Percentiles rank a stretch among this genome's conserved stretches.
phyloP scores from a whole-genome alignment of 2,888 invertebrate genomes.

The Drymonia ruficornis region DNA sequence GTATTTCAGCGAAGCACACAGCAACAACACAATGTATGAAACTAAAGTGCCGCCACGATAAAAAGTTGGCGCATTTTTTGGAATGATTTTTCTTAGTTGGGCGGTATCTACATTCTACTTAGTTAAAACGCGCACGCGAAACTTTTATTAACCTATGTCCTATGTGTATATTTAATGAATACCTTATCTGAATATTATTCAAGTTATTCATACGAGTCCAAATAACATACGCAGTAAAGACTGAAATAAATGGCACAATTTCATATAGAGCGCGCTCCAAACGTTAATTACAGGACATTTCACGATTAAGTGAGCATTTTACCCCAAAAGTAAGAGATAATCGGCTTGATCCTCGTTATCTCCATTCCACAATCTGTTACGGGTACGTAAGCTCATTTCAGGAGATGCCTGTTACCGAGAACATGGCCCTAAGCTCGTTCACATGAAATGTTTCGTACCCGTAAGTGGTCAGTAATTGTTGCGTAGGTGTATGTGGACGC shows the following conservation, averaged over 20 bases:
- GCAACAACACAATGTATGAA: too few relatives aligned
- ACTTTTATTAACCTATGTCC: too few relatives aligned
- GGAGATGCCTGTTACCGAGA: slow-evolving; percentile 20
- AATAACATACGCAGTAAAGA: background rate
- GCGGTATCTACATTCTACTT: too few relatives aligned
- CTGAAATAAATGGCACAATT: background rate
- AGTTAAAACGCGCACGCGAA: too few relatives aligned
- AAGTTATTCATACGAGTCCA: background rate
- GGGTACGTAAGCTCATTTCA: slow-evolving; percentile 27
- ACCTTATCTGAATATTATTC: background rate
- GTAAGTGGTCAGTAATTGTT: slow-evolving; percentile 49
- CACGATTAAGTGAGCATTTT: slow-evolving; percentile 15
- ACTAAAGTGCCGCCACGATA: too few relatives aligned
- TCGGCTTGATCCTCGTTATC: slow-evolving; percentile 24
- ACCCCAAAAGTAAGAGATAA: slow-evolving; percentile 19
- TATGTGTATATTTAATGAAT: too few relatives aligned
- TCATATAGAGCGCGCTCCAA: background rate
- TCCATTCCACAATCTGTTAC: slow-evolving; percentile 20
- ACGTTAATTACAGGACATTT: slow-evolving; percentile 2
- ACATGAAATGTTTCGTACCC: slow-evolving; percentile 45
- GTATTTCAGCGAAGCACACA: too few relatives aligned
- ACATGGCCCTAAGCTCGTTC: slow-evolving; percentile 40
- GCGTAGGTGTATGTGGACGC: slow-evolving; percentile 46
- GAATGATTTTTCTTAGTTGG: too few relatives aligned
- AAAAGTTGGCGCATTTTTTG: too few relatives aligned